Evolutionary conservation across 2,888 invertebrate genomes (phyloP).

Genomic region (Lucinisca nassula): DNA sequence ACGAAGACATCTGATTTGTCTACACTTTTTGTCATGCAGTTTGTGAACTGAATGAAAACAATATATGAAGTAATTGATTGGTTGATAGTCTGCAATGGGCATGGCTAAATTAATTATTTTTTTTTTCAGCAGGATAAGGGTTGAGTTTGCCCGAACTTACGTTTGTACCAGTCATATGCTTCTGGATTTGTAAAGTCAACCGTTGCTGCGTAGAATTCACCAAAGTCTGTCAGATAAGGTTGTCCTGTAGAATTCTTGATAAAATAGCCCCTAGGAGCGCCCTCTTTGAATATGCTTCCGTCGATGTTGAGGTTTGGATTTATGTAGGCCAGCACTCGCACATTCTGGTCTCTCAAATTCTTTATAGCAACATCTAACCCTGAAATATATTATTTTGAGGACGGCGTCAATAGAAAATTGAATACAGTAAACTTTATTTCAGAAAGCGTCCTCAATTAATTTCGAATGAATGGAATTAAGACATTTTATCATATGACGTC

Average conservation of each 20-base stretch:
- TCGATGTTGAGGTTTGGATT: constrained; percentile 81
- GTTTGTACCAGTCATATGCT: constrained; percentile 84
- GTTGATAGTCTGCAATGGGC: too few relatives aligned
- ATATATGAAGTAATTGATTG: too few relatives aligned
- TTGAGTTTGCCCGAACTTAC: constrained; percentile 44
- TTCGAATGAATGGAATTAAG: too few relatives aligned
- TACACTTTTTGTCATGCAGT: too few relatives aligned
- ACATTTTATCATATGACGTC: too few relatives aligned
- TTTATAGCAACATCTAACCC: constrained; percentile 74
- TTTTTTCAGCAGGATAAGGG: too few relatives aligned
- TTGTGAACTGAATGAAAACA: too few relatives aligned
- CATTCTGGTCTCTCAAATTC: constrained; percentile 68
- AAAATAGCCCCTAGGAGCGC: constrained; percentile 74
- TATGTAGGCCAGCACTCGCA: constrained; percentile 82
- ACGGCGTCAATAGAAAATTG: too few relatives aligned
- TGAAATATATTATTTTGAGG: constrained; percentile 65
- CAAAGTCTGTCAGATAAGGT: constrained; percentile 79
- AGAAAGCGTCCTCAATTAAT: too few relatives aligned
- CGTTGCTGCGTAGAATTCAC: constrained; percentile 82
- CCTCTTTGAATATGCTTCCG: constrained; percentile 79
- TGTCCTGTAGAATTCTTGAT: constrained; percentile 76
- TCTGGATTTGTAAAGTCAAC: constrained; percentile 83
- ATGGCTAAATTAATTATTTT: too few relatives aligned
- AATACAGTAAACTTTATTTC: too few relatives aligned
- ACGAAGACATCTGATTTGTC: too few relatives aligned